Base-by-base conservation (phyloP, 2,113 vertebrate species). In the Oreochromis niloticus region DNA sequence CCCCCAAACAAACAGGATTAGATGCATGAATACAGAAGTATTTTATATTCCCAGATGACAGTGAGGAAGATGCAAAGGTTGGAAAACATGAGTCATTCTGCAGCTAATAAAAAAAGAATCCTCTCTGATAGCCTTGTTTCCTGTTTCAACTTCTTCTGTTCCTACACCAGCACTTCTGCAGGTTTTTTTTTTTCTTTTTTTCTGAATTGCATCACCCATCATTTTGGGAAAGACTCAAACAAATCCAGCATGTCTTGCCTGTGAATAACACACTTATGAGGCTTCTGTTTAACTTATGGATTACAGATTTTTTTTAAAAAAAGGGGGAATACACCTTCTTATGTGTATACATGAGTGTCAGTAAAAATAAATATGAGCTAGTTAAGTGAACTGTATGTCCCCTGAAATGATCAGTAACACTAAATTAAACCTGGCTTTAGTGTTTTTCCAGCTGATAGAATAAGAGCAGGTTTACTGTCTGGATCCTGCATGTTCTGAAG, bases 361-460 rank as follows among this genome's bases (percentile, higher is more conserved):
- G 30, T 54, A 78, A 63, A 63, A 63, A 34, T 57, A 71, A 90
- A 63, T 19, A 71, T 19, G 3, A 52, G 56, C 6, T 5, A 30
- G 73, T n/a, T 81, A 11, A 32, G 50, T 14, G 7, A 75, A 55
- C 16, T 8, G 4, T 46, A 54, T 81, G 48, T 82, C 27, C 52
- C 52, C n/a, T 34, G 63, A 71, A 63, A 22, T 83, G 84, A 93
- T 80, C 6, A 22, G 87, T 81, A 81, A 16, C 27, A 30, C 43
- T 9, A 85, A 22, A 90, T 85, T 85, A 90, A 91, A 81, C 56
- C 50, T 79, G 81, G 12, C 86, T 85, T 83, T 30, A 8, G 27
- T 84, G 27, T 84, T 87, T 86, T 80, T 54, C 22, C 55, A 43
- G 57, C 43, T 86, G 83, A 90, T 78, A 84, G 87, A 91, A 89